phyloP scores from a whole-genome alignment of 1,140 invertebrate species.

The Helicoverpa armigera region DNA sequence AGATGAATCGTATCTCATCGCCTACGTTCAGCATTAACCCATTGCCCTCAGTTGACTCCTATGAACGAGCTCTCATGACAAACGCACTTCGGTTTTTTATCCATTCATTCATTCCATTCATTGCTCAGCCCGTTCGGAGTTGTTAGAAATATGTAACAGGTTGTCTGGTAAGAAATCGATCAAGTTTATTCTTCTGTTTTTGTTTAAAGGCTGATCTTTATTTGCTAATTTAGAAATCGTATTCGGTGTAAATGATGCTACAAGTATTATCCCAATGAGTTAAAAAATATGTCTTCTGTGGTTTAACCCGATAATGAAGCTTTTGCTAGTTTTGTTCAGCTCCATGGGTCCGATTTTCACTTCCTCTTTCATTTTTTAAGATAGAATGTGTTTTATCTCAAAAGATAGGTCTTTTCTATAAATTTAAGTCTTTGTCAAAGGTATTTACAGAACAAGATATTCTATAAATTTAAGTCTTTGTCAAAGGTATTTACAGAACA shows the following conservation, averaged over 20 bases:
- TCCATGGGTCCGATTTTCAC: too few relatives aligned
- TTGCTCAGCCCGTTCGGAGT: background rate
- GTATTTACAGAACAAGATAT: constrained; percentile 48
- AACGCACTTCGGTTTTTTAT: constrained; percentile 20
- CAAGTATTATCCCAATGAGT: too few relatives aligned
- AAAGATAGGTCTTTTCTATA: background rate
- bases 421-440: constrained; percentile 23
- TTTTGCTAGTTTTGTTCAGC: too few relatives aligned
- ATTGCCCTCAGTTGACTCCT: constrained; percentile 34
- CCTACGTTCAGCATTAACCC: constrained; percentile 34
- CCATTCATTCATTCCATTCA: constrained; percentile 14
- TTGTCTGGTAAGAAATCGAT: background rate
- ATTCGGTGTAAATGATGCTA: too few relatives aligned
- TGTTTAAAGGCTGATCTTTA: too few relatives aligned
- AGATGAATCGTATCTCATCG: constrained; percentile 27
- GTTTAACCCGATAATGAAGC: too few relatives aligned
- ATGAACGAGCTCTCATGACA: constrained; percentile 12
- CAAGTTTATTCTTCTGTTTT: background rate
- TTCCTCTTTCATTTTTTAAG: too few relatives aligned
- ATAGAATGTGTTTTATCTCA: background rate
- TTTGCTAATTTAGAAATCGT: too few relatives aligned
- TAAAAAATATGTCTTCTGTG: too few relatives aligned
- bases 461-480: constrained; percentile 20
- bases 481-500: constrained; percentile 46
- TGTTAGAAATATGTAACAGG: constrained; percentile 11